Evolutionary conservation across 2,113 vertebrate genomes (phyloP).

Genomic region (Tylochromis polylepis): DNA sequence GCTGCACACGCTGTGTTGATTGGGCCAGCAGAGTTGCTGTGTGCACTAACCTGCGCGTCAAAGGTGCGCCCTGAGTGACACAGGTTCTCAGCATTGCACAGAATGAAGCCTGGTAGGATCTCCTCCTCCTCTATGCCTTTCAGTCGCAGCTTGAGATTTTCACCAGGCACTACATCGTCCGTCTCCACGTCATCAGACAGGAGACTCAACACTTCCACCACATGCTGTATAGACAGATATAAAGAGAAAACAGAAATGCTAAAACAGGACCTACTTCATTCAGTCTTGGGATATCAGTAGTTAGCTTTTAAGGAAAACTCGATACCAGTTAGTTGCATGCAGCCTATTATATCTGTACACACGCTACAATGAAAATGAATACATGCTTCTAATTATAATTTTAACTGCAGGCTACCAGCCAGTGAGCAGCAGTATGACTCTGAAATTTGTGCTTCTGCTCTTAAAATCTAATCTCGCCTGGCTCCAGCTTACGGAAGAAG

Average conservation of each 20-base stretch:
- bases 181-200: constrained; percentile 97
- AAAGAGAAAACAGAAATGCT: rapidly evolving
- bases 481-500: not conserved
- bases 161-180: constrained; percentile 88
- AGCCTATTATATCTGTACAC: not conserved
- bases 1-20: not conserved
- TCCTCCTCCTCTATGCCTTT: constrained; percentile 98
- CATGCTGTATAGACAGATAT: constrained; percentile 74
- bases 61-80: constrained; percentile 97
- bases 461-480: not conserved
- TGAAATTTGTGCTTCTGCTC: not conserved
- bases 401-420: not conserved
- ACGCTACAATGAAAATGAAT: too few relatives aligned
- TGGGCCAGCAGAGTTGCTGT: not conserved
- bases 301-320: not conserved
- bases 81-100: constrained; percentile 92
- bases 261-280: not conserved
- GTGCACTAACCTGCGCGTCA: constrained; percentile 87
- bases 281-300: not conserved
- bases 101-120: constrained; percentile 95
- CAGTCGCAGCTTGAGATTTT: constrained; percentile 94
- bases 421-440: not conserved
- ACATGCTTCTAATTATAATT: not conserved
- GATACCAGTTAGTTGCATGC: not conserved
- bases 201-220: constrained; percentile 93